These are phyloP conservation scores for Cairina moschata DNA, from an alignment of 2,113 vertebrate genomes.

Conservation along the genomic window DNA sequence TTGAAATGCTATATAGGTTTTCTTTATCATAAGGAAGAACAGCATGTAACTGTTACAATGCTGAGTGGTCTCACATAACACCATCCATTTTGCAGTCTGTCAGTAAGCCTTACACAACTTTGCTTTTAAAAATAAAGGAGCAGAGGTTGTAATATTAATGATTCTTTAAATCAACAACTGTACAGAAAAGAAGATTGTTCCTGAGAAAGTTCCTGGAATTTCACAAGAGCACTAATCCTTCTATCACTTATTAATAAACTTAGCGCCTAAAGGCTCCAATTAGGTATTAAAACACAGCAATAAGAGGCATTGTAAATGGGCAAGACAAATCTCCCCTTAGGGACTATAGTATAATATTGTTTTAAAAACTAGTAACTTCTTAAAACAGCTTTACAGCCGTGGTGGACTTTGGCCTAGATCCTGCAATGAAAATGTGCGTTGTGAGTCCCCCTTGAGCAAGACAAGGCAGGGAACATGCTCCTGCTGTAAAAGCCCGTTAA, in stretches of 20 bases:
- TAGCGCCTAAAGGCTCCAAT: neutral
- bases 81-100: neutral
- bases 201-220: conserved; percentile 2
- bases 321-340: conserved; percentile 24
- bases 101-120: neutral
- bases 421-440: neutral
- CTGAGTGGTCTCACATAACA: neutral
- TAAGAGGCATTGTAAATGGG: neutral
- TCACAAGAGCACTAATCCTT: neutral
- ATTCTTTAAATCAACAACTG: conserved; percentile 40
- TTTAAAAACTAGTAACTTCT: neutral
- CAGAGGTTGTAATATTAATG: conserved; percentile 36
- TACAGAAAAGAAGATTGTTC: neutral
- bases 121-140: conserved; percentile 47
- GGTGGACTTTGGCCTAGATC: conserved; percentile 18
- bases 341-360: neutral
- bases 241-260: conserved; percentile 22
- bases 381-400: neutral
- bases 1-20: neutral
- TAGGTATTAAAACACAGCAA: neutral
- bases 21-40: neutral
- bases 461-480: neutral
- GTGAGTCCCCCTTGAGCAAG: neutral
- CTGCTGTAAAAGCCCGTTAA: neutral
- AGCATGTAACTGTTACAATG: neutral